Conservation (phyloP, 1,140 invertebrate species). For the Listronotus oregonensis region DNA sequence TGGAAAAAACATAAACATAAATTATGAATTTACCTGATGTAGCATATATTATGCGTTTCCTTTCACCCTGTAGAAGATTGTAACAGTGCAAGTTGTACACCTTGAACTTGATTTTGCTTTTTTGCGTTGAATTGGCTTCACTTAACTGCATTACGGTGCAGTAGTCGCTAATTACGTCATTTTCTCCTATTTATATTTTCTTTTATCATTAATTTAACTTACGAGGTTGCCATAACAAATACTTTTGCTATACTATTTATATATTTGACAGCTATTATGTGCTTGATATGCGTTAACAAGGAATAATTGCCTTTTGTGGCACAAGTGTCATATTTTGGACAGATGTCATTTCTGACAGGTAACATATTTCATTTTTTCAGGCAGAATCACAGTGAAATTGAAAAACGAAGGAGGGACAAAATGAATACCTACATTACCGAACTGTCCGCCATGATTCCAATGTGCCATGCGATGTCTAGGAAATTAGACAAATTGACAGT, state of each 20-base stretch:
- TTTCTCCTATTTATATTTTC: neutral
- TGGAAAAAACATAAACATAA: too few species aligned
- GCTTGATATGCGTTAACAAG: too few species aligned
- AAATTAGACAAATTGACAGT: constrained; percentile 95
- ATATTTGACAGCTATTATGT: too few species aligned
- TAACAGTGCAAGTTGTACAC: constrained; percentile 29
- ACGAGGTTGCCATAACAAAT: too few species aligned
- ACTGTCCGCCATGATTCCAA: constrained; percentile 87
- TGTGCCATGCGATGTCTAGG: constrained; percentile 90
- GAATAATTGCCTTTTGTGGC: too few species aligned
- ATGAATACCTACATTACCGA: constrained; percentile 96
- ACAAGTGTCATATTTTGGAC: too few species aligned
- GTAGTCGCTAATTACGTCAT: constrained; percentile 23
- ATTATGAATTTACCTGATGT: too few species aligned
- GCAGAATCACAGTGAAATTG: constrained; percentile 94
- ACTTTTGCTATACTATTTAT: too few species aligned
- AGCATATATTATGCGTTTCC: too few species aligned
- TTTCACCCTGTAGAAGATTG: constrained; percentile 15
- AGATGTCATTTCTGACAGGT: too few species aligned
- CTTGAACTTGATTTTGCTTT: constrained; percentile 47
- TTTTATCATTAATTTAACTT: too few species aligned
- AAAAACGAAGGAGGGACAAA: constrained; percentile 91
- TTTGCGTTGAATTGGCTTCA: constrained; percentile 37
- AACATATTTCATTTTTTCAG: constrained; percentile 31
- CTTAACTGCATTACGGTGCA: constrained; percentile 24